Percentiles rank a stretch among this genome's conserved stretches.
Conservation (phyloP, 2,888 invertebrate genomes). For the Megaustenia siamemsis region DNA sequence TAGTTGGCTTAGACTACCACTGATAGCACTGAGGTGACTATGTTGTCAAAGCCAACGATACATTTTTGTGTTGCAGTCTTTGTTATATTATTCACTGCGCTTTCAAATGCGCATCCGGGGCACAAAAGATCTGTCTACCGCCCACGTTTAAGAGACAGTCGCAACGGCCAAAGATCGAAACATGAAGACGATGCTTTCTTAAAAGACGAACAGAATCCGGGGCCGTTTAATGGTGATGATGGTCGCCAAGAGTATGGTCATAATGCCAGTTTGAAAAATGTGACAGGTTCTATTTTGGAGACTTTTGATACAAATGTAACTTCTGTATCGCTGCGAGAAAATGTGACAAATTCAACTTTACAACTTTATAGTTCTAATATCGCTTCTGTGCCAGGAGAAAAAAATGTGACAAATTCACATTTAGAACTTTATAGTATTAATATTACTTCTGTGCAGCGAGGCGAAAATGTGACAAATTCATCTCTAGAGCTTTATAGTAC, state of each 20-base stretch:
- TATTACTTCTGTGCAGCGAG: not conserved
- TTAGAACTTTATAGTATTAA: not conserved
- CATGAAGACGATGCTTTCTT: too few species aligned
- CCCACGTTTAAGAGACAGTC: not conserved
- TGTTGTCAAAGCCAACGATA: not conserved
- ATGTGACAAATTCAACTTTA: not conserved
- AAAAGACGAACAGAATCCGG: too few species aligned
- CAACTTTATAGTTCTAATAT: not conserved
- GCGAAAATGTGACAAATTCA: not conserved
- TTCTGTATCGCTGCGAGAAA: not conserved
- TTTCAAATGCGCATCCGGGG: not conserved
- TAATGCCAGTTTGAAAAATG: too few species aligned
- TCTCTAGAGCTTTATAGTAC: not conserved
- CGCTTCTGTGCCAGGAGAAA: not conserved
- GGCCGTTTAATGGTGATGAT: too few species aligned
- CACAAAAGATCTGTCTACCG: not conserved
- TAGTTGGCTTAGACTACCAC: not conserved
- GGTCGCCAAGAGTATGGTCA: too few species aligned
- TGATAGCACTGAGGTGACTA: not conserved
- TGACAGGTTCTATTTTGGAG: too few species aligned
- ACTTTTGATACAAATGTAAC: not conserved
- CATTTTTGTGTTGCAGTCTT: constrained; percentile 1
- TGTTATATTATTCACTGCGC: not conserved
- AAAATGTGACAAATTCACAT: constrained; percentile 11
- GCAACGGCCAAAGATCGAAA: not conserved